phyloP scores from a whole-genome alignment of 1,140 invertebrate genomes.

The Polyergus mexicanus region DNA sequence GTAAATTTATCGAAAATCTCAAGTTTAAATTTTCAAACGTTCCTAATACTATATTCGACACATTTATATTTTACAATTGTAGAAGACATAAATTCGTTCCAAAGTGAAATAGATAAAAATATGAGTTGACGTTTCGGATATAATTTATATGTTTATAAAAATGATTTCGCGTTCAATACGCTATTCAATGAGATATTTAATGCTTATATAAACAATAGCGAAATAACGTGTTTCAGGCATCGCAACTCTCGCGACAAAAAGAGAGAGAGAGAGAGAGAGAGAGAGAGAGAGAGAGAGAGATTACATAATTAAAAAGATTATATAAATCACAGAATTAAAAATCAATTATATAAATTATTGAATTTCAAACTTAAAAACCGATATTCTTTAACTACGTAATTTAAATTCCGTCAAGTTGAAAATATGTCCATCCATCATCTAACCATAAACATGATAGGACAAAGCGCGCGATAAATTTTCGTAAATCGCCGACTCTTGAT shows the following conservation, averaged over 20 bases:
- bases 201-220: background rate
- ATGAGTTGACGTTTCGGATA: background rate
- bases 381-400: background rate
- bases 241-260: background rate
- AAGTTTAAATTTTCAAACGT: background rate
- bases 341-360: background rate
- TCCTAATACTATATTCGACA: too few species aligned
- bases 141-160: background rate
- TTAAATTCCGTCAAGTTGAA: background rate
- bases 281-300: too few species aligned
- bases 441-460: background rate
- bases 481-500: background rate
- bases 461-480: background rate
- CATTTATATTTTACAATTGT: background rate
- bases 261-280: too few species aligned
- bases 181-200: background rate
- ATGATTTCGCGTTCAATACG: background rate
- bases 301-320: background rate
- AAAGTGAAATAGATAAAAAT: background rate
- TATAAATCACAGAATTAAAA: background rate
- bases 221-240: background rate
- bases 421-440: background rate
- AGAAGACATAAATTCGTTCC: background rate
- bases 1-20: background rate
- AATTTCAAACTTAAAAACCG: background rate